Conservation (phyloP, 2,797 vertebrate species). For the Arremon brunneinucha region DNA sequence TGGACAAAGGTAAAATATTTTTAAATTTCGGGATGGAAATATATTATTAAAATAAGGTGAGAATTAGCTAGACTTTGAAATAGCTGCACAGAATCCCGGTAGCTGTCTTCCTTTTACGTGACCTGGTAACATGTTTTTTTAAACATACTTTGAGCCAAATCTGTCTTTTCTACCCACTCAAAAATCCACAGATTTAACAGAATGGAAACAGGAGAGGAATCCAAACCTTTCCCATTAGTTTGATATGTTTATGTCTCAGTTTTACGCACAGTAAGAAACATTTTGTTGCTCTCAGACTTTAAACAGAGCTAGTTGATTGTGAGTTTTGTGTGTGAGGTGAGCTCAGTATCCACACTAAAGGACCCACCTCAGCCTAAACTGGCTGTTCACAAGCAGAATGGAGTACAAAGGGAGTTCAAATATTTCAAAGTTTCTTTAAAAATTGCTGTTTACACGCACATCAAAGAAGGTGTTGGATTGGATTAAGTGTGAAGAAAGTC, state of each 20-base stretch:
- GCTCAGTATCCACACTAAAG: neutral
- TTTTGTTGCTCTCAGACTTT: neutral
- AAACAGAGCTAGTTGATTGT: neutral
- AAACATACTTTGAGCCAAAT: neutral
- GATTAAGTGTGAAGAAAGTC: conserved; percentile 1
- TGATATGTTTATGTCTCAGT: neutral
- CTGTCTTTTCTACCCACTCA: neutral
- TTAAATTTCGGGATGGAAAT: neutral
- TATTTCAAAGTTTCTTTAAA: conserved; percentile 14
- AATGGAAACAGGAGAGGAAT: neutral
- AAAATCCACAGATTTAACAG: conserved; percentile 17
- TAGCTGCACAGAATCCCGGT: neutral
- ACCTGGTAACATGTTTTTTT: neutral
- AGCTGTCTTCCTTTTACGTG: neutral
- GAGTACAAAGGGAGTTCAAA: neutral
- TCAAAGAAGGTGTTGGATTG: neutral
- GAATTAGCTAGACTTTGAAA: neutral
- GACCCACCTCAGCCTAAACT: neutral
- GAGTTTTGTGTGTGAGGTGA: neutral
- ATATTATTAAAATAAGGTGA: neutral
- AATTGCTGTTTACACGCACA: neutral
- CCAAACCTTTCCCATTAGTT: neutral
- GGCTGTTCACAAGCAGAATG: neutral
- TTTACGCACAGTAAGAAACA: neutral
- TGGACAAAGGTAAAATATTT: neutral